Evolutionary conservation across 2,797 vertebrate species (phyloP).

Genomic region (Triplophysa yarkandensis): DNA sequence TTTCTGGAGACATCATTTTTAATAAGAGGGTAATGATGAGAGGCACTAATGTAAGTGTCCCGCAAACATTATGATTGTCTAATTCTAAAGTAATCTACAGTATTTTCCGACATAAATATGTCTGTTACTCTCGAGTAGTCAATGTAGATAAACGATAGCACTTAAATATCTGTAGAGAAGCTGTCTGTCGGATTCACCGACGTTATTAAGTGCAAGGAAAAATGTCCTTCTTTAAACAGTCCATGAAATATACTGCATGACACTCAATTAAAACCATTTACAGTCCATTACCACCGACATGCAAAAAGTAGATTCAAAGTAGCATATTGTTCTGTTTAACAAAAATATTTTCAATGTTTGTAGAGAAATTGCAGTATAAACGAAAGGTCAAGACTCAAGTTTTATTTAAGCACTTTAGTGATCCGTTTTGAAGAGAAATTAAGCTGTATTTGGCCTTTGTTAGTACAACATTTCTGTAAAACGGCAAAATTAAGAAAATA

Average conservation of each 20-base stretch:
- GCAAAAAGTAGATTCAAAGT: not conserved
- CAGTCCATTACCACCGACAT: not conserved
- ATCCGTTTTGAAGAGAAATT: not conserved
- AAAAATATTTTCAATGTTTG: not conserved
- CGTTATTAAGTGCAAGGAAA: not conserved
- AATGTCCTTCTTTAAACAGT: not conserved
- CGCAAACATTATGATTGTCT: constrained; percentile 73
- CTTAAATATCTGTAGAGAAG: no score
- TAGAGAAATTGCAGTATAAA: not conserved
- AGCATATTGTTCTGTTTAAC: not conserved
- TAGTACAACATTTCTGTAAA: no score
- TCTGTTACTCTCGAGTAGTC: constrained; percentile 50
- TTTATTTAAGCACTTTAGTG: constrained; percentile 3
- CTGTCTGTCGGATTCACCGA: not conserved
- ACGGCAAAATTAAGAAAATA: not conserved
- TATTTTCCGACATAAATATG: constrained; percentile 67
- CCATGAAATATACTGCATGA: not conserved
- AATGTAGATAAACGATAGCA: no score
- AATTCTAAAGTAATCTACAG: constrained; percentile 56
- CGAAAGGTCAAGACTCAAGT: not conserved
- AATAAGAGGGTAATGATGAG: constrained; percentile 73
- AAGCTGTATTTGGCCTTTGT: not conserved
- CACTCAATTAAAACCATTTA: not conserved
- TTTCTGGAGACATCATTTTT: constrained; percentile 70
- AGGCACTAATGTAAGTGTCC: constrained; percentile 64